Conservation (phyloP, 2,797 vertebrate species). For the Salmo trutta region DNA sequence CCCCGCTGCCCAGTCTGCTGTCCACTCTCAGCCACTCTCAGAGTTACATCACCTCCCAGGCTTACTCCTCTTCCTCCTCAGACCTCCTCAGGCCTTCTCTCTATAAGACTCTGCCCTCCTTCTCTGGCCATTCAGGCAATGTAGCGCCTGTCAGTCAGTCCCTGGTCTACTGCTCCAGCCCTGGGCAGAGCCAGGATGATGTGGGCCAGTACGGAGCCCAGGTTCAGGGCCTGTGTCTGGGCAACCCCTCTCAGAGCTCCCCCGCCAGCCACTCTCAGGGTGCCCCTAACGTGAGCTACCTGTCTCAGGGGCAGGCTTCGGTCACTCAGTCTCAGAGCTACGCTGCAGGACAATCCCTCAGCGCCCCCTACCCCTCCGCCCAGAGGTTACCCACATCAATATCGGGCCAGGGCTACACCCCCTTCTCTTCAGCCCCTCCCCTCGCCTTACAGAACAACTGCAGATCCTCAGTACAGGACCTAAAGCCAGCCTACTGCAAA, state of each 20-base stretch:
- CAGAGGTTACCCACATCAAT: constrained; percentile 82
- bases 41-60: constrained; percentile 67
- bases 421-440: constrained; percentile 80
- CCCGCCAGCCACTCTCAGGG: constrained; percentile 90
- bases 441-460: constrained; percentile 84
- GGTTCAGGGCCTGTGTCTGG: constrained; percentile 86
- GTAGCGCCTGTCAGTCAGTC: constrained; percentile 85
- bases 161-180: constrained; percentile 85
- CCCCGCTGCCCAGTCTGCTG: constrained; percentile 88
- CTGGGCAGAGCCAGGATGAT: constrained; percentile 83
- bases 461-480: constrained; percentile 80
- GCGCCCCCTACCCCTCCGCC: constrained; percentile 84
- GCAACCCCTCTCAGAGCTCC: constrained; percentile 87
- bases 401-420: constrained; percentile 83
- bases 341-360: constrained; percentile 84
- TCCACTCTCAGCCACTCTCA: constrained; percentile 79
- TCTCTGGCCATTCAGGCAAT: constrained; percentile 85
- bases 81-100: constrained; percentile 84
- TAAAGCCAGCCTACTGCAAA: constrained; percentile 83
- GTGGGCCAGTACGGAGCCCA: constrained; percentile 84
- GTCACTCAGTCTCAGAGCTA: constrained; percentile 89
- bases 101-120: constrained; percentile 88
- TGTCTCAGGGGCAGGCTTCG: constrained; percentile 87
- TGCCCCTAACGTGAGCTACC: constrained; percentile 87
- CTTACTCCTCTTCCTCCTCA: constrained; percentile 82